Conservation (phyloP, 2,797 vertebrate genomes). For the Cercopithecus mitis region DNA sequence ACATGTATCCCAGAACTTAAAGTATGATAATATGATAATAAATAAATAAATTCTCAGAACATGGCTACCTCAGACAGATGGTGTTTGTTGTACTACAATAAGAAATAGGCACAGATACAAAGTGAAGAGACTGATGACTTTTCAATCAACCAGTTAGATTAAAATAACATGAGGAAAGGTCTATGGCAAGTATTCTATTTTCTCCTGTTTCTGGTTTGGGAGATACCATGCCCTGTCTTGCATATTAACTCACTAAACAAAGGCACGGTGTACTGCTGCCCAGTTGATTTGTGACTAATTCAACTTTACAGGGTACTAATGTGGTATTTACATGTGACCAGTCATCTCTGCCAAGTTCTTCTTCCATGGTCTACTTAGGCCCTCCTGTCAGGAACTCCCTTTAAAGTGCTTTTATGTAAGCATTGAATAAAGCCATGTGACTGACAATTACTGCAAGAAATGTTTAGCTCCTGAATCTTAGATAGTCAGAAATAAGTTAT, state of each 20-base stretch:
- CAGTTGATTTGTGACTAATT: background rate
- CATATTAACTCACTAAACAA: background rate
- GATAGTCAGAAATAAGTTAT: constrained; percentile 15
- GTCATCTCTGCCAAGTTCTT: constrained; percentile 5
- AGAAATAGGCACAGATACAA: background rate
- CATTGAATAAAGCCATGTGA: background rate
- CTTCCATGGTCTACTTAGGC: background rate
- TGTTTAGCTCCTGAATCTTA: background rate
- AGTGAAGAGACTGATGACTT: background rate
- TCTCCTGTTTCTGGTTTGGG: background rate
- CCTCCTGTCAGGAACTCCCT: background rate
- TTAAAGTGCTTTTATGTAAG: background rate
- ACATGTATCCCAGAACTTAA: no score
- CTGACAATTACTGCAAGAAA: background rate
- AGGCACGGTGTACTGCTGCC: background rate
- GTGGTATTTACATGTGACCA: background rate
- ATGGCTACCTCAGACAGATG: background rate
- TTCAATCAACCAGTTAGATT: background rate
- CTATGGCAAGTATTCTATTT: background rate
- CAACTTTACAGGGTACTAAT: background rate
- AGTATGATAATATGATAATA: no score
- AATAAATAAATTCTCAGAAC: background rate
- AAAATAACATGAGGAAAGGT: background rate
- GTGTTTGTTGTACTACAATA: background rate
- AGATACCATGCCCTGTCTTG: background rate